Percentiles rank a stretch among this genome's conserved stretches.
phyloP scores from a whole-genome alignment of 2,797 vertebrate genomes.

The Lutjanus campechanus region DNA sequence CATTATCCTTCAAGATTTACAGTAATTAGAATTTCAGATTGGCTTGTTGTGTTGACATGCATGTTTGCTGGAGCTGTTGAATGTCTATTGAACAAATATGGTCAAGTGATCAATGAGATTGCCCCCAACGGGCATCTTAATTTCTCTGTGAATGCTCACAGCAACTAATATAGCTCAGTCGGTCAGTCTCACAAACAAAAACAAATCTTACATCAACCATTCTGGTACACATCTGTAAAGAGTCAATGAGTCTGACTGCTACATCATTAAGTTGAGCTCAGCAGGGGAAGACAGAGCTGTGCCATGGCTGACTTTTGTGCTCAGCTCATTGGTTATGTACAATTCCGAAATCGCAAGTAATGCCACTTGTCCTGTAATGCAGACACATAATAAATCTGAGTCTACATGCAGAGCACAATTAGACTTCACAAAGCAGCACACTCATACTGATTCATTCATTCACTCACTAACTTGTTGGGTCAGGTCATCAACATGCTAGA shows the following conservation, averaged over 20 bases:
- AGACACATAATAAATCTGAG: not conserved
- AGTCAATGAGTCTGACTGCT: not conserved
- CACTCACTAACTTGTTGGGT: not conserved
- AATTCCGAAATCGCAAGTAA: slow-evolving; percentile 1
- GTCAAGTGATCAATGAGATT: slow-evolving; percentile 19
- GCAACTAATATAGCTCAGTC: not conserved
- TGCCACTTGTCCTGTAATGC: not conserved
- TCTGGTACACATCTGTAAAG: not conserved
- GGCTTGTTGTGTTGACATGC: slow-evolving; percentile 39
- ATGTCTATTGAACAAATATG: slow-evolving; percentile 45
- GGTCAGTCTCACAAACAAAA: not conserved
- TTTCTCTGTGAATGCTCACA: slow-evolving; percentile 1
- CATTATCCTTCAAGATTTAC: slow-evolving; percentile 30
- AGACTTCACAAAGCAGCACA: not conserved
- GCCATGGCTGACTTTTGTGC: not conserved
- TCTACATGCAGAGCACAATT: not conserved
- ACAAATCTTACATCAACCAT: not conserved
- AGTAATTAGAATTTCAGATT: slow-evolving; percentile 53
- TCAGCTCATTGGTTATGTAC: slow-evolving; percentile 16
- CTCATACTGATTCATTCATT: not conserved
- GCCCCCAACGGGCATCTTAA: not conserved
- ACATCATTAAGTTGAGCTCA: not conserved
- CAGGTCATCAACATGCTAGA: not conserved
- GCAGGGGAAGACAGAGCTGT: not conserved
- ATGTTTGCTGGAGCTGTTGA: slow-evolving; percentile 57